Percentiles rank a stretch among this genome's conserved stretches.
Evolutionary conservation across 1,140 invertebrate genomes (phyloP).

Genomic region (Mycetomoellerius zeteki): DNA sequence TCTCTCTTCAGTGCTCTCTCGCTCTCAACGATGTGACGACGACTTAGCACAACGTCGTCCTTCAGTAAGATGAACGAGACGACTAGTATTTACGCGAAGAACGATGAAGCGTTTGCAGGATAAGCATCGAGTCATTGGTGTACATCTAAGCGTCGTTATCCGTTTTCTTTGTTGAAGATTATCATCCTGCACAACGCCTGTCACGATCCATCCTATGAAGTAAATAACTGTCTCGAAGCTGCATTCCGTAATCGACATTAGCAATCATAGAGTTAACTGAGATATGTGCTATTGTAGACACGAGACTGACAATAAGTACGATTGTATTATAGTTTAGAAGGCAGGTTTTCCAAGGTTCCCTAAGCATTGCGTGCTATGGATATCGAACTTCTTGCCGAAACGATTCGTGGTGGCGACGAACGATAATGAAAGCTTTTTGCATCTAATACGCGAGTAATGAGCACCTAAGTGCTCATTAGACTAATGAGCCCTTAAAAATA

Average conservation of each 20-base stretch:
- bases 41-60: neutral
- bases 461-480: conserved; percentile 62
- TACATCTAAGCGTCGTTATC: conserved; percentile 52
- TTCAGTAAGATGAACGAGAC: conserved; percentile 57
- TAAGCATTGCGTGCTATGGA: neutral
- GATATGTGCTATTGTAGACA: neutral
- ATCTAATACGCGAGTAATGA: conserved; percentile 41
- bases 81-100: conserved; percentile 62
- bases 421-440: conserved; percentile 48
- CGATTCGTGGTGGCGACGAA: neutral
- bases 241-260: conserved; percentile 17
- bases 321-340: neutral
- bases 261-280: conserved; percentile 4
- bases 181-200: neutral
- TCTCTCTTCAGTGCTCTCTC: neutral
- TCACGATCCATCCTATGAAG: conserved; percentile 7
- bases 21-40: conserved; percentile 61
- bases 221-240: conserved; percentile 20
- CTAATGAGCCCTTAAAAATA: conserved; percentile 64
- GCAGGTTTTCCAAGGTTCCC: neutral
- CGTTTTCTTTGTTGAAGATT: conserved; percentile 50
- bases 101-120: conserved; percentile 50
- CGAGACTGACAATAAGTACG: neutral
- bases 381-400: conserved; percentile 15
- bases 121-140: conserved; percentile 34